Conservation (phyloP, 2,888 invertebrate species). For the Dyspetes luteomarginatus region DNA sequence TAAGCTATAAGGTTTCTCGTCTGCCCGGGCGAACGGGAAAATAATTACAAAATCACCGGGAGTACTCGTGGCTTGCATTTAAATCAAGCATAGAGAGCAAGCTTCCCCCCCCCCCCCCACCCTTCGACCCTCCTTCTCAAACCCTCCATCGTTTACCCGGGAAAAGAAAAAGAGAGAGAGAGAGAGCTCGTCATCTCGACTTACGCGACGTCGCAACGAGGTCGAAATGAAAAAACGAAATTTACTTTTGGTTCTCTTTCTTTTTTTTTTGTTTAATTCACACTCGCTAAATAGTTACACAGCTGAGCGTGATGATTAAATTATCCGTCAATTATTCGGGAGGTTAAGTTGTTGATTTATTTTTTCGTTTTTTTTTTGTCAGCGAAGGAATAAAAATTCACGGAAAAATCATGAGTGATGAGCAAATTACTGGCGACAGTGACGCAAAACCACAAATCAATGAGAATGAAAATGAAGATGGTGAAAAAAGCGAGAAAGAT, state of each 20-base stretch:
- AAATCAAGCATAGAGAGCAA: slow-evolving; percentile 52
- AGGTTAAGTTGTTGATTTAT: slow-evolving; percentile 44
- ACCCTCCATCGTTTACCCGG: neutral
- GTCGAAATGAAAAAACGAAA: neutral
- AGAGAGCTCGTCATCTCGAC: neutral
- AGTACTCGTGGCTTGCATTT: slow-evolving; percentile 61
- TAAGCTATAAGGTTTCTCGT: slow-evolving; percentile 77
- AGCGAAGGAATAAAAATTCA: slow-evolving; percentile 13
- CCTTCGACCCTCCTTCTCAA: slow-evolving; percentile 9
- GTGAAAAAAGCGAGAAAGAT: neutral
- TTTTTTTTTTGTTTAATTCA: neutral
- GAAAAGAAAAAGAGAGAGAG: slow-evolving; percentile 30
- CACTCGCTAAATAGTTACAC: neutral
- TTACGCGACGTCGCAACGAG: neutral
- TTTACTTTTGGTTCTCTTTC: neutral
- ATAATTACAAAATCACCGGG: slow-evolving; percentile 80
- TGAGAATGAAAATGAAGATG: neutral
- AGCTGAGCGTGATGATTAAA: slow-evolving; percentile 14
- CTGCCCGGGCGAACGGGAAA: slow-evolving; percentile 75
- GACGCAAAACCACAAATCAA: neutral
- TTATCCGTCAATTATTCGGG: slow-evolving; percentile 47
- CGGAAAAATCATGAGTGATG: neutral
- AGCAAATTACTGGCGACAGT: neutral
- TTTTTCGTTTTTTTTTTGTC: neutral
- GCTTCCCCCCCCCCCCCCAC: slow-evolving; percentile 14